phyloP scores from a whole-genome alignment of 2,888 invertebrate species.

The Dione juno region DNA sequence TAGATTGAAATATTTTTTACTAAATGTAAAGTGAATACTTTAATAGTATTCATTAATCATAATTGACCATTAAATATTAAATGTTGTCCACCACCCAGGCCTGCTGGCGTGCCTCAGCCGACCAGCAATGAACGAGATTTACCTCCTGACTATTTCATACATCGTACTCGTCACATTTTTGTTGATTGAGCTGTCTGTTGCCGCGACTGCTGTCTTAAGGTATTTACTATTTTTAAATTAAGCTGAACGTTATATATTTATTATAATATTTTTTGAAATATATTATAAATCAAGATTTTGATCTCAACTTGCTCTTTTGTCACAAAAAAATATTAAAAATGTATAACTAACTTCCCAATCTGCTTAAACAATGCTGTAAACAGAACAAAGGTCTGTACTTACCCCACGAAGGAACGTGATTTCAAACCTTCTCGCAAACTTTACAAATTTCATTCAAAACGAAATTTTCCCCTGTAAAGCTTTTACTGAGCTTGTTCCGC shows the following conservation, averaged over 20 bases:
- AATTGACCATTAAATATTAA: not conserved
- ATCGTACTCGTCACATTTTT: slow-evolving; percentile 91
- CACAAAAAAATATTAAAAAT: slow-evolving; percentile 24
- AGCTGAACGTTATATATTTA: not conserved
- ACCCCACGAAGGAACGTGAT: slow-evolving; percentile 50
- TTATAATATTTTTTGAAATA: no score
- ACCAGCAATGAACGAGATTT: slow-evolving; percentile 94
- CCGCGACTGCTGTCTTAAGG: slow-evolving; percentile 77
- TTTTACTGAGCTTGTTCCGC: slow-evolving; percentile 24
- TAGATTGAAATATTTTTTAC: no score
- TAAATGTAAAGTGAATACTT: no score
- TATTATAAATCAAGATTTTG: no score
- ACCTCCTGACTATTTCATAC: slow-evolving; percentile 92
- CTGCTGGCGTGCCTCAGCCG: slow-evolving; percentile 89
- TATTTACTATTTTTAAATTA: slow-evolving; percentile 46
- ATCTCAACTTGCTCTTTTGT: not conserved
- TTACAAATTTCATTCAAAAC: slow-evolving; percentile 35
- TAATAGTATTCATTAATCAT: no score
- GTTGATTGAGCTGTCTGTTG: slow-evolving; percentile 85
- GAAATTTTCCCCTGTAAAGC: slow-evolving; percentile 31
- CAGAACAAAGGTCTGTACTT: slow-evolving; percentile 48
- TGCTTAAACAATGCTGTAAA: slow-evolving; percentile 7
- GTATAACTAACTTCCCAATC: not conserved
- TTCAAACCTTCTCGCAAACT: slow-evolving; percentile 46
- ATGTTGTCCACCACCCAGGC: slow-evolving; percentile 74